Evolutionary conservation across 2,113 vertebrate species (phyloP), one percentile per base, ranked within the genome.

Genomic region (Puma concolor): DNA sequence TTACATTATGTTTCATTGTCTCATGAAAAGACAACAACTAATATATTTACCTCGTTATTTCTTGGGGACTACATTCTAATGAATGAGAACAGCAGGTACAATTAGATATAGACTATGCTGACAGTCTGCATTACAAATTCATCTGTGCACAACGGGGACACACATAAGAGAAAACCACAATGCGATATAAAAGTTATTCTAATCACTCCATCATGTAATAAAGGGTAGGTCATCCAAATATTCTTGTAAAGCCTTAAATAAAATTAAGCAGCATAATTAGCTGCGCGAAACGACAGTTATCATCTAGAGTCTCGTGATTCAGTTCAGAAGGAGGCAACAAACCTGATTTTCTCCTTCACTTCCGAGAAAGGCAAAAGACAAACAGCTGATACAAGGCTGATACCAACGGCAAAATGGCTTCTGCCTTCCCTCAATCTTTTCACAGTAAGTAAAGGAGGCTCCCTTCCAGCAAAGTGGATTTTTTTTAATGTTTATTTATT

Each of bases 201-300:
- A 88, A 97, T 94, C 97, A 93, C 81, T 77, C 60, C 29, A 88
- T 86, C 88, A 93, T 57, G 60, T 82, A 83, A 94, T 94, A 95
- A 96, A 97, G 94, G 67, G 87, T 72, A 96, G 92, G 96, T 77
- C 94, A 95, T 63, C 95, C 94, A 97, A 85, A 94, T 88, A 97
- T 94, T 91, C 96, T 91, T 87, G 81, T 80, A 94, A 96, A 89
- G 94, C 92, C 94, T 97, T 97, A 96, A 98, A 98, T 97, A 98
- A 97, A 94, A 97, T 88, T 96, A 98, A 98, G 85, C 69, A 74
- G 96, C 88, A 72, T 95, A 86, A 97, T 94, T 31, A 95, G 94
- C 84, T 36, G 95, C 29, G 25, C 48, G 77, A 66, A 94, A 82
- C 50, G 79, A 76, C 88, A 71, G 87, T 36, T 82, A 92, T 57